These are phyloP conservation scores for Percopsis transmontana DNA, from an alignment of 2,113 vertebrate genomes.

Conservation along the genomic window DNA sequence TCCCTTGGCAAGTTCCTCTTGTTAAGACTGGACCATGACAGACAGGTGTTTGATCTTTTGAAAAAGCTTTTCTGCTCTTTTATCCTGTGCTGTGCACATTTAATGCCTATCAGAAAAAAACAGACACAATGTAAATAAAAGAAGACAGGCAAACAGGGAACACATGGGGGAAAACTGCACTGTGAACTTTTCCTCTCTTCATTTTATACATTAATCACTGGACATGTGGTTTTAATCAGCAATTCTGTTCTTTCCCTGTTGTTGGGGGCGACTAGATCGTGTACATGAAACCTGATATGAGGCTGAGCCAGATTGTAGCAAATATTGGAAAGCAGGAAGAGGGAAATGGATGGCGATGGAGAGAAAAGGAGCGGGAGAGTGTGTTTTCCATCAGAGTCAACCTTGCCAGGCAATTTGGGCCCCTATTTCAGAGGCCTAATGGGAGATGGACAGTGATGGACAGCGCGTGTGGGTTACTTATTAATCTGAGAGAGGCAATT, in stretches of 20 bases:
- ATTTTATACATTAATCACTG: conserved; percentile 20
- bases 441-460: conserved; percentile 83
- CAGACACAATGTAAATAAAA: background rate
- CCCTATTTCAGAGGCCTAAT: conserved; percentile 79
- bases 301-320: conserved; percentile 3
- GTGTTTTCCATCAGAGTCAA: conserved; percentile 75
- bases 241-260: conserved; percentile 18
- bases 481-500: conserved; percentile 81
- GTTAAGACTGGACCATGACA: background rate
- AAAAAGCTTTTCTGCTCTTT: background rate
- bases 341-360: conserved; percentile 39
- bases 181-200: conserved; percentile 8
- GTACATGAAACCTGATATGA: conserved; percentile 46
- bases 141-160: background rate
- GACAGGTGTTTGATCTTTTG: background rate
- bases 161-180: background rate
- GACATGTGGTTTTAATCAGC: conserved; percentile 19
- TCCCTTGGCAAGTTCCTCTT: background rate
- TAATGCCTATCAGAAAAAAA: background rate
- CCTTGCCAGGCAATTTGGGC: conserved; percentile 76
- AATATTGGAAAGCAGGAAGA: conserved; percentile 28
- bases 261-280: conserved; percentile 21
- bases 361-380: conserved; percentile 54
- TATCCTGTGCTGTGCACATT: background rate
- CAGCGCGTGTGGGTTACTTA: conserved; percentile 81